Base-by-base conservation (phyloP, 2,888 invertebrate species). In the Girardia tigrina region DNA sequence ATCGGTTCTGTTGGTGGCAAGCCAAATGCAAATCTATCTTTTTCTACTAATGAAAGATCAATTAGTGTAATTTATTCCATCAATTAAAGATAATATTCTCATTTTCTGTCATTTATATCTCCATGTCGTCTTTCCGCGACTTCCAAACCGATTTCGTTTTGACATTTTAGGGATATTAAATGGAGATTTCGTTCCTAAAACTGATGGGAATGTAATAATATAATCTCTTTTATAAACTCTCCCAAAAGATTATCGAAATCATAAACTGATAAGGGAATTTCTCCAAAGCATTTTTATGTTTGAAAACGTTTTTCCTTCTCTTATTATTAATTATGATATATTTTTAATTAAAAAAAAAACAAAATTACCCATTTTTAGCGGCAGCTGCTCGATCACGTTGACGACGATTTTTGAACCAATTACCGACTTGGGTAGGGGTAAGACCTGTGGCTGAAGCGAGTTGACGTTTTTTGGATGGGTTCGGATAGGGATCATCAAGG, bases 401-500 rank as follows among this genome's bases (percentile, higher is more conserved):
- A 80, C 92, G 86, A 78, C 91, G 86, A 85, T 92, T 92, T 84
- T 92, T 92, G 87, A 92, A 92, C 92, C 92, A 92, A 85, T 92
- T 92, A 75, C 91, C 91, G 78, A 92, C 92, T 86, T 92, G 92
- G 72, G 92, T 94, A 56, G 92, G 91, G 75, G 92, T 92, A 78
- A 93, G 87, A 28, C 92, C 92, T 73, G 93, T 94, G 76, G 91
- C 91, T 81, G 90, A 89, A 28, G 93, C 92, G 81, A 94, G 86
- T 84, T 93, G 92, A 79, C 91, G 86, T 85, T 93, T 93, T 86
- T 93, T 93, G 78, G 90, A 90, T 42, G 93, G 93, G 85, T 92
- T 92, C 76, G 92, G 93, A 86, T 92, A 93, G n/a, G 92, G 91
- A 86, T 92, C 95, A 86, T 94, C 92, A 76, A 95, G 89, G 85